phyloP scores from a whole-genome alignment of 2,888 invertebrate species.

The Nephrotoma flavescens region DNA sequence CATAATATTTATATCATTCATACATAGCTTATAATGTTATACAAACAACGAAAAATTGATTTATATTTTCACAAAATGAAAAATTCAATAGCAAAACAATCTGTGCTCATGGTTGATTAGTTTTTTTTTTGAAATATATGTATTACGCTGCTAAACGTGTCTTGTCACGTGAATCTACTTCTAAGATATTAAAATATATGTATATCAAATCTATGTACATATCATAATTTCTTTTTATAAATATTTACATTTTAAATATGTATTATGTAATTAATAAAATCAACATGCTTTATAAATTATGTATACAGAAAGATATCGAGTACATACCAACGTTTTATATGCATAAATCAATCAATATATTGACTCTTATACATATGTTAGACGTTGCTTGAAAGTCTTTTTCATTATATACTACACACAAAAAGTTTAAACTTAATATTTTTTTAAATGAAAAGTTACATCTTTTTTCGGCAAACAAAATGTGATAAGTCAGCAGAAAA shows the following conservation, averaged over 20 bases:
- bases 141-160: not conserved
- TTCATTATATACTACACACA: not conserved
- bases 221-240: not conserved
- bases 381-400: not conserved
- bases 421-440: not conserved
- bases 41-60: not conserved
- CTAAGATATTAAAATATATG: not conserved
- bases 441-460: not conserved
- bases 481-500: not conserved
- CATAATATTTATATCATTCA: not conserved
- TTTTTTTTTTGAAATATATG: not conserved
- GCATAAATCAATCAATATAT: not conserved
- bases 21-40: not conserved
- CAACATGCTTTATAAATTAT: not conserved
- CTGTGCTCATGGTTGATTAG: not conserved
- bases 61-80: not conserved
- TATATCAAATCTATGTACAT: not conserved
- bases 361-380: not conserved
- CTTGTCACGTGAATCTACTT: not conserved
- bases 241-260: not conserved
- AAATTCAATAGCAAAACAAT: not conserved
- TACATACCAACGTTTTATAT: not conserved
- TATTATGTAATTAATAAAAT: not conserved
- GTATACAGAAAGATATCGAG: not conserved
- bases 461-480: not conserved